Conservation (phyloP, 2,113 vertebrate species). For the Helogale parvula region DNA sequence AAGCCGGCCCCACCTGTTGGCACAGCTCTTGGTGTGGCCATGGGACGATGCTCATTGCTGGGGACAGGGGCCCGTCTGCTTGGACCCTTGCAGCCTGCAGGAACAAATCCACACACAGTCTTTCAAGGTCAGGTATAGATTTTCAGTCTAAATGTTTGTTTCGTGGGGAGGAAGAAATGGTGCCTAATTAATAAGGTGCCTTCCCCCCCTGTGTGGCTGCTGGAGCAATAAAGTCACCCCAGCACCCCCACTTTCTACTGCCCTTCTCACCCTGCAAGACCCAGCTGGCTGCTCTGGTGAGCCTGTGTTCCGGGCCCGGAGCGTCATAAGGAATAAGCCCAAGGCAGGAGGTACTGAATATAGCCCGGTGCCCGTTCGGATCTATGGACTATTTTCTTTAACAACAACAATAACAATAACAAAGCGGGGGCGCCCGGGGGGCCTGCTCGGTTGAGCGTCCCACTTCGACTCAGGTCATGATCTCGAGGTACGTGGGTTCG, state of each 20-base stretch:
- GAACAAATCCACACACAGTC: background rate
- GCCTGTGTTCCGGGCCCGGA: rapidly evolving
- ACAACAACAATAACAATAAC: background rate
- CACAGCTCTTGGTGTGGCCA: rapidly evolving
- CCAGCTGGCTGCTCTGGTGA: rapidly evolving
- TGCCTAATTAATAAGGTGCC: background rate
- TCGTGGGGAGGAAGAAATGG: background rate
- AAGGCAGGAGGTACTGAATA: rapidly evolving
- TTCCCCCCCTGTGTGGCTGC: too few species aligned
- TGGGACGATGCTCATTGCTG: rapidly evolving
- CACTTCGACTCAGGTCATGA: too few species aligned
- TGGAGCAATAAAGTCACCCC: background rate
- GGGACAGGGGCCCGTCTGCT: too few species aligned
- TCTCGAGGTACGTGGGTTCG: too few species aligned
- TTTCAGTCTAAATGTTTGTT: background rate
- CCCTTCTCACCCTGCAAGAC: too few species aligned
- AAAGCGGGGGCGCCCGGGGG: too few species aligned
- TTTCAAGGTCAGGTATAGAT: background rate
- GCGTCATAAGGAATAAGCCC: rapidly evolving
- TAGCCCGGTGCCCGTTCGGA: rapidly evolving
- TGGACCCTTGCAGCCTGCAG: background rate
- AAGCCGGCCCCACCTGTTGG: rapidly evolving
- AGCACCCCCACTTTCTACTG: background rate
- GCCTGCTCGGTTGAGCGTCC: too few species aligned
- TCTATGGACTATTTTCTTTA: background rate